phyloP scores from a whole-genome alignment of 2,797 vertebrate species.

The Dryobates pubescens region DNA sequence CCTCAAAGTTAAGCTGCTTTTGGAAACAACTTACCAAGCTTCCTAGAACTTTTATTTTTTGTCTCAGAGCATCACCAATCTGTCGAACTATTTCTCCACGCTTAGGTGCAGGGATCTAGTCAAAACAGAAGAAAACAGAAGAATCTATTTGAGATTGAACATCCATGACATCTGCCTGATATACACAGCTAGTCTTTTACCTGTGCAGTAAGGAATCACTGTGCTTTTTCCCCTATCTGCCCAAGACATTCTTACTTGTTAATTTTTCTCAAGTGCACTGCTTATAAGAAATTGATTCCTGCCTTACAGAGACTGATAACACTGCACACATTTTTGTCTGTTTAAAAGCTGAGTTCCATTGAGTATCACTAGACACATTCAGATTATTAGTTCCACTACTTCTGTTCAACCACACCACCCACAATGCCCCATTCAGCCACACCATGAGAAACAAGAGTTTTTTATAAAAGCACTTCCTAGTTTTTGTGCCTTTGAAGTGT shows the following conservation, averaged over 20 bases:
- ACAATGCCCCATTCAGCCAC: not conserved
- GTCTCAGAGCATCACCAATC: slow-evolving; percentile 93
- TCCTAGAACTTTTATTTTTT: slow-evolving; percentile 92
- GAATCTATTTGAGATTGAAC: not conserved
- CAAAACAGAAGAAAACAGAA: not conserved
- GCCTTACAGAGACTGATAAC: not conserved
- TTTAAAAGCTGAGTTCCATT: not conserved
- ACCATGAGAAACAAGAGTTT: not conserved
- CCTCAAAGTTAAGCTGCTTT: not conserved
- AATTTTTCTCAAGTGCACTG: not conserved
- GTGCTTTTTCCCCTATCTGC: not conserved
- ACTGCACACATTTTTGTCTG: not conserved
- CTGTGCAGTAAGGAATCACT: not conserved
- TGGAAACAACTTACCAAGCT: slow-evolving; percentile 82
- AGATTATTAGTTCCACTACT: not conserved
- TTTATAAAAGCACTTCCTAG: not conserved
- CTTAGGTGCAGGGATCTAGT: slow-evolving; percentile 92
- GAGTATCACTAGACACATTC: not conserved
- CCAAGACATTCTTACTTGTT: not conserved
- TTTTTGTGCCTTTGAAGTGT: not conserved
- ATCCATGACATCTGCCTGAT: not conserved
- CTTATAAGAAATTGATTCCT: not conserved
- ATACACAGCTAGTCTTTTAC: not conserved
- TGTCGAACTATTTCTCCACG: slow-evolving; percentile 97
- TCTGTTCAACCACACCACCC: not conserved